These are phyloP conservation scores for Napeogenes inachia DNA, from an alignment of 2,888 invertebrate genomes.

Conservation along the genomic window DNA sequence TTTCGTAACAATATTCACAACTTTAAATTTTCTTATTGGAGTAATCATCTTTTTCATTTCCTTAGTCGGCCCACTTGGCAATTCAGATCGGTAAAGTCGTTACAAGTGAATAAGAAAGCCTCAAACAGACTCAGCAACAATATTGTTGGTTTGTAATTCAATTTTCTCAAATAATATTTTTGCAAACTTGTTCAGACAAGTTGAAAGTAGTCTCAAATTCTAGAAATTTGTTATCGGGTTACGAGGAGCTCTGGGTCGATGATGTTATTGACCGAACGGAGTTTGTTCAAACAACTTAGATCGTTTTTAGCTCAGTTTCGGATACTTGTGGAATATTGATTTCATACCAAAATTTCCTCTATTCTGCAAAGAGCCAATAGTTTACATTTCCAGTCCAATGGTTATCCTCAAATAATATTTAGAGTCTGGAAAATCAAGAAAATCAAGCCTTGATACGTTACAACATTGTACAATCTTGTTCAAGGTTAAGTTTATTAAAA, in stretches of 20 bases:
- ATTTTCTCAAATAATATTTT: too few relatives aligned
- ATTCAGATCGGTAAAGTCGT: too few relatives aligned
- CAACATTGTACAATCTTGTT: slow-evolving; percentile 2
- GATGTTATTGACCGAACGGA: slow-evolving; percentile 9
- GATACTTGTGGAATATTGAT: slow-evolving; percentile 15
- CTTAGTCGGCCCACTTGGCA: too few relatives aligned
- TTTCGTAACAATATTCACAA: too few relatives aligned
- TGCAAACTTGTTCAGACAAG: too few relatives aligned
- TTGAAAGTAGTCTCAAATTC: too few relatives aligned
- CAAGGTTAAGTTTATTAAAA: too few relatives aligned
- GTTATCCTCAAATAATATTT: slow-evolving; percentile 14
- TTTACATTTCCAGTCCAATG: slow-evolving; percentile 14
- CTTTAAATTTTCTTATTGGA: too few relatives aligned
- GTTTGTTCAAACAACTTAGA: slow-evolving; percentile 12
- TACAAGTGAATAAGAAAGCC: too few relatives aligned
- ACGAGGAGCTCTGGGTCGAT: slow-evolving; percentile 8
- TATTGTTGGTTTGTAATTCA: too few relatives aligned
- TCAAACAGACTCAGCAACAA: too few relatives aligned
- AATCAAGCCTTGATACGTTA: slow-evolving; percentile 6
- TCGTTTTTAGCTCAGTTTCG: slow-evolving; percentile 15
- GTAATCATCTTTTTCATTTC: too few relatives aligned
- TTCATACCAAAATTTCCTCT: slow-evolving; percentile 16
- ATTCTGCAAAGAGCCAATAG: slow-evolving; percentile 9
- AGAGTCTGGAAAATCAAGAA: slow-evolving; percentile 8
- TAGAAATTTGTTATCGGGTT: slow-evolving; percentile 1